Base-by-base conservation (phyloP, 2,797 vertebrate species). In the Enteromius thamalakanensis region DNA sequence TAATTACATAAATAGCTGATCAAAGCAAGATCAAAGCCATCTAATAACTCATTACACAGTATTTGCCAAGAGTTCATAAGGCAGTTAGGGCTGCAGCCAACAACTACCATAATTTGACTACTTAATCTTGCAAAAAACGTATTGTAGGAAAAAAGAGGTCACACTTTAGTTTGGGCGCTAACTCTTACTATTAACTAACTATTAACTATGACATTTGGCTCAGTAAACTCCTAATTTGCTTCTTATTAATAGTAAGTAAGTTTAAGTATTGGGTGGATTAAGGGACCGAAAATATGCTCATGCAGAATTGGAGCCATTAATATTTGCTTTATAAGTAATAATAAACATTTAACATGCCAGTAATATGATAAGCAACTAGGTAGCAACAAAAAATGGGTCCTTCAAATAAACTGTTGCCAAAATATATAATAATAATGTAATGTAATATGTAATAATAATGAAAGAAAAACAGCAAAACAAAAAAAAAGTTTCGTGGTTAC, bases 21-120 rank as follows among this genome's bases (percentile, higher is more conserved):
- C 42, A 78, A 64, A 78, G n/a, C 7, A 21, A 77, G 76, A 78
- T 80, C 65, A 70, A 80, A 69, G 69, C 79, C 21, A 4, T 58
- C 26, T 49, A 51, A 72, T 64, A 58, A 58, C 42, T 81, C 29
- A 64, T 49, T 51, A n/a, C 53, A 47, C 8, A 17, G 12, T 42
- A 11, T 60, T 60, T 60, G n/a, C 53, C 21, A 76, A 32, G 6
- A 17, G 60, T 32, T 64, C 60, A 64, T 64, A 64, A 15, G 2
- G 60, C 26, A 62, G 26, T 15, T 42, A 42, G 17, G 10, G 21
- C 19, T 40, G 19, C 19, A 68, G 19, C 65, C 21, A 67, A 68
- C 4, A n/a, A 40, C 19, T 67, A 37, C 17, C 10, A 40, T 23
- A 26, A 26, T 69, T 42, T 40, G 37, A 12, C 21, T 3, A n/a